A percentile compares a stretch with the other conserved stretches of the same genome.
These are phyloP conservation scores for Gortyna flavago DNA, from an alignment of 2,888 invertebrate species.

Conservation along the genomic window DNA sequence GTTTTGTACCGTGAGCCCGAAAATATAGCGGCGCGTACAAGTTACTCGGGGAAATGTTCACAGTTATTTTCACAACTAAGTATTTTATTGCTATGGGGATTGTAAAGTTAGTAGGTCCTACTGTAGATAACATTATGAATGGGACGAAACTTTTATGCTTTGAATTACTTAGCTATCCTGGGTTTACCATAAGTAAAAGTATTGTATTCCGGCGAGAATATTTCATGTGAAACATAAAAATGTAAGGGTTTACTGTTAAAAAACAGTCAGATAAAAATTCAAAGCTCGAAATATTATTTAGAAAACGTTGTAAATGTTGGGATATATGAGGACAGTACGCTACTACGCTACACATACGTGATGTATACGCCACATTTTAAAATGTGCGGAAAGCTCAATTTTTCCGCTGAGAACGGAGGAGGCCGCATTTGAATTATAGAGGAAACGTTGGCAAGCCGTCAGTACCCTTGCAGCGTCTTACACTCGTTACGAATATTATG, in stretches of 20 bases:
- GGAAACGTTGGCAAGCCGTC: constrained; percentile 67
- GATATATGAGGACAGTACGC: constrained; percentile 57
- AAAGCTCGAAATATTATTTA: constrained; percentile 53
- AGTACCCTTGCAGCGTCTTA: constrained; percentile 68
- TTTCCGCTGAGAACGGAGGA: constrained; percentile 67
- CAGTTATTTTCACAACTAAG: constrained; percentile 49
- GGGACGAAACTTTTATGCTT: constrained; percentile 35
- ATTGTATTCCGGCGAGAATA: constrained; percentile 21
- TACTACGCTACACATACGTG: constrained; percentile 60
- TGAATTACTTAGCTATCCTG: constrained; percentile 23
- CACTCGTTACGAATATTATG: constrained; percentile 79
- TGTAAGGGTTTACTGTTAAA: constrained; percentile 25
- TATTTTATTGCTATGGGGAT: constrained; percentile 51
- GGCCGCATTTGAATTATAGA: constrained; percentile 72
- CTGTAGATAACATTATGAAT: constrained; percentile 55
- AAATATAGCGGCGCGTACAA: constrained; percentile 43
- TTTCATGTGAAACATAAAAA: constrained; percentile 21
- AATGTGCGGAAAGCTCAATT: constrained; percentile 68
- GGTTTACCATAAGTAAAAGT: constrained; percentile 28
- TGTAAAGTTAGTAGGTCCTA: constrained; percentile 31
- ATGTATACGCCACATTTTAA: constrained; percentile 64
- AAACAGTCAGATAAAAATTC: constrained; percentile 49
- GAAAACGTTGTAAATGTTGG: constrained; percentile 47
- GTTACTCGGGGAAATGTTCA: constrained; percentile 43
- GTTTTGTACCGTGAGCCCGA: constrained; percentile 54